Evolutionary conservation across 2,888 invertebrate genomes (phyloP).

Genomic region (Pasiphila rectangulata): DNA sequence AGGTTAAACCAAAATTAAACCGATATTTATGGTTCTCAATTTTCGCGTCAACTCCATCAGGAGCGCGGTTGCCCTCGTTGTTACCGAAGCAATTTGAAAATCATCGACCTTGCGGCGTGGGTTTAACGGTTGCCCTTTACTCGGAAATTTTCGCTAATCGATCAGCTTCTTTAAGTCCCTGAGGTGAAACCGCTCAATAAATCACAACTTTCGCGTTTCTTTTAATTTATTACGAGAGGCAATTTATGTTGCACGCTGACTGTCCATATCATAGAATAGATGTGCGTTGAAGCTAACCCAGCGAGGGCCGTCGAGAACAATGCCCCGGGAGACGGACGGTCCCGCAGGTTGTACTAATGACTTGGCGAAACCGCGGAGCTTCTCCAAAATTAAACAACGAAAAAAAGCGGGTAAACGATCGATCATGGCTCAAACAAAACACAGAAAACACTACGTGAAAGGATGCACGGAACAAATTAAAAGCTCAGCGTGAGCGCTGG

Average conservation of each 20-base stretch:
- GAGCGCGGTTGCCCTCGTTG: conserved; percentile 34
- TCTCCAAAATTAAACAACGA: conserved; percentile 75
- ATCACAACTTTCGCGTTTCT: conserved; percentile 23
- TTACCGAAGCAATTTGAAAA: conserved; percentile 28
- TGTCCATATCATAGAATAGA: conserved; percentile 2
- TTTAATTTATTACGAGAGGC: conserved; percentile 3
- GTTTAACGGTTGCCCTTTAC: conserved; percentile 14
- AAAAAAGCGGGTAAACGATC: conserved; percentile 76
- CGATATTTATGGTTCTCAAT: conserved; percentile 61
- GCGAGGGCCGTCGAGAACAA: conserved; percentile 56
- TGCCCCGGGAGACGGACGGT: conserved; percentile 49
- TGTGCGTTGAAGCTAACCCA: conserved; percentile 36
- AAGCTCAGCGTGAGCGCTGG: conserved; percentile 75
- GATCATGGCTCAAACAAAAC: conserved; percentile 76
- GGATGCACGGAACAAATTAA: conserved; percentile 79
- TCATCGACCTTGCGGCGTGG: conserved; percentile 20
- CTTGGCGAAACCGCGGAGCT: conserved; percentile 72
- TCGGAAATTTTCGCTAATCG: conserved; percentile 19
- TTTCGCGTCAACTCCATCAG: conserved; percentile 45
- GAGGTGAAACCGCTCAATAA: conserved; percentile 26
- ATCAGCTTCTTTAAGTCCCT: conserved; percentile 26
- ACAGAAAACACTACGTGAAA: conserved; percentile 69
- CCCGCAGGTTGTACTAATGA: conserved; percentile 59
- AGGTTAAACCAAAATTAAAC: conserved; percentile 57
- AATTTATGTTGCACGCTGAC: conserved; percentile 7